Conservation (phyloP, 2,888 invertebrate species). For the Cephus sareptanus region DNA sequence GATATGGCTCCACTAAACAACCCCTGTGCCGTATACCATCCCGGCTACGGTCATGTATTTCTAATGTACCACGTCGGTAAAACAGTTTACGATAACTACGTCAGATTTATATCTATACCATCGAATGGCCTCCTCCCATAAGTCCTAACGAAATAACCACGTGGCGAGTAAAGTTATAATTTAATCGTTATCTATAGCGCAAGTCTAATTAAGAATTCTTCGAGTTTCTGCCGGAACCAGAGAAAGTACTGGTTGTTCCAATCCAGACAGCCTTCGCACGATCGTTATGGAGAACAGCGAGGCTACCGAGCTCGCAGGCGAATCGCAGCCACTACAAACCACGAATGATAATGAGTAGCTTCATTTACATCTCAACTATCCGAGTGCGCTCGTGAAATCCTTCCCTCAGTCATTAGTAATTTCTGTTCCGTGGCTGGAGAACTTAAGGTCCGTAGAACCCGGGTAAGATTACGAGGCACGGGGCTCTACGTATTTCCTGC, state of each 20-base stretch:
- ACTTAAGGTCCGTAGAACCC: constrained; percentile 15
- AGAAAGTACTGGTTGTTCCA: neutral
- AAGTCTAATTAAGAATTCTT: neutral
- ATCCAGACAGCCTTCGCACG: constrained; percentile 30
- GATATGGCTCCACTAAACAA: constrained; percentile 1
- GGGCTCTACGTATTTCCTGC: neutral
- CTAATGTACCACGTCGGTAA: neutral
- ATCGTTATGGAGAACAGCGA: constrained; percentile 35
- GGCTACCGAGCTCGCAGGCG: constrained; percentile 21
- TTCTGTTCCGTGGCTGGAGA: constrained; percentile 17
- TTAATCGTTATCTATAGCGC: neutral
- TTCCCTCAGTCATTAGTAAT: constrained; percentile 33
- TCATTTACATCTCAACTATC: constrained; percentile 37
- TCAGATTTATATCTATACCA: neutral
- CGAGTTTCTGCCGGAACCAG: neutral
- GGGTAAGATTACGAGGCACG: neutral
- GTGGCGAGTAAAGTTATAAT: neutral
- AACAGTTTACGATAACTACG: neutral
- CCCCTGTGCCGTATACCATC: neutral
- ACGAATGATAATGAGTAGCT: constrained; percentile 46
- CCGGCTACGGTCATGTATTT: neutral
- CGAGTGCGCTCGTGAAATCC: constrained; percentile 27
- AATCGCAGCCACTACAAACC: constrained; percentile 24
- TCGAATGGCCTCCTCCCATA: neutral
- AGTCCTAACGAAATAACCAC: neutral